phyloP scores from a whole-genome alignment of 2,797 vertebrate genomes.

The Miichthys miiuy region DNA sequence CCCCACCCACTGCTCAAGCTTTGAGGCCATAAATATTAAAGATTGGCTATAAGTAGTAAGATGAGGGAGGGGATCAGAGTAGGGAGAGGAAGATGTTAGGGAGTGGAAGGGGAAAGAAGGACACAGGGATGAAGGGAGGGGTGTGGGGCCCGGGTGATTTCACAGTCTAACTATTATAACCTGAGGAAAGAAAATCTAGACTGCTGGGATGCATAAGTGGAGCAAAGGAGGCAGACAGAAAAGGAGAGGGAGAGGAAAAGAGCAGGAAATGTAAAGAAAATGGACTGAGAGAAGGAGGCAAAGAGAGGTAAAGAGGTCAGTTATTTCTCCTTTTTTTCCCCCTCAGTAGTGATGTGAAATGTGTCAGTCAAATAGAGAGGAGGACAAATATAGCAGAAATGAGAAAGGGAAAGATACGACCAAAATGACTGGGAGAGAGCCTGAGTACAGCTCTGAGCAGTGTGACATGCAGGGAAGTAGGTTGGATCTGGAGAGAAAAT shows the following conservation, averaged over 20 bases:
- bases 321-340: conserved; percentile 2
- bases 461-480: conserved; percentile 53
- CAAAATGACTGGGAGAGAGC: conserved; percentile 25
- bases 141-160: conserved; percentile 84
- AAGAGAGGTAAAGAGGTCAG: conserved; percentile 31
- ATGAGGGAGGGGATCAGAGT: conserved; percentile 53
- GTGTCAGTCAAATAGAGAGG: conserved; percentile 37
- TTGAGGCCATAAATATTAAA: conserved; percentile 85
- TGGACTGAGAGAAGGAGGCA: conserved; percentile 20
- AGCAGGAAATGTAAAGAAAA: conserved; percentile 48
- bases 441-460: conserved; percentile 43
- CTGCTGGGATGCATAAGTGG: conserved; percentile 74
- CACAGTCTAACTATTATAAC: conserved; percentile 89
- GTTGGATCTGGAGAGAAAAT: conserved; percentile 65
- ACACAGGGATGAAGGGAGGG: conserved; percentile 70
- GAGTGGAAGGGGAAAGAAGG: conserved; percentile 75
- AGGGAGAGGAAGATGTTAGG: conserved; percentile 54
- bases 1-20: conserved; percentile 71
- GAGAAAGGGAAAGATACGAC: not conserved
- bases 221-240: conserved; percentile 59
- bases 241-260: conserved; percentile 30
- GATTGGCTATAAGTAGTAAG: conserved; percentile 78
- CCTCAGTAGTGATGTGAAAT: conserved; percentile 37
- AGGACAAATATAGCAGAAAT: conserved; percentile 5
- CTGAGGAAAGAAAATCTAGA: conserved; percentile 79